phyloP scores from a whole-genome alignment of 2,797 vertebrate genomes.

The Tapirus indicus region DNA sequence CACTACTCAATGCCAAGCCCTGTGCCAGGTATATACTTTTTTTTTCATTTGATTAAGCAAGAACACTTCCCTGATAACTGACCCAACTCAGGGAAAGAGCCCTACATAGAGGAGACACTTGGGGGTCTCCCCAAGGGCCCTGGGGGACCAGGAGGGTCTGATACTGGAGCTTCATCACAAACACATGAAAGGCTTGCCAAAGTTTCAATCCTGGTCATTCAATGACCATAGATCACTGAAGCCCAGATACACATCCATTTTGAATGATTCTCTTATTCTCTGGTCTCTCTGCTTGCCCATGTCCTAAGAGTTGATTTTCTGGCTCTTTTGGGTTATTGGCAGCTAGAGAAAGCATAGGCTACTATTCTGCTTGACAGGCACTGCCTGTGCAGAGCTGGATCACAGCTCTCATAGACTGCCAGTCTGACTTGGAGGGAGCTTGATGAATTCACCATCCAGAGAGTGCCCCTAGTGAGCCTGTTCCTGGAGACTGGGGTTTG shows the following conservation, averaged over 20 bases:
- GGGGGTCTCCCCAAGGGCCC: background rate
- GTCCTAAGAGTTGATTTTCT: constrained; percentile 52
- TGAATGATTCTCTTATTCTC: constrained; percentile 10
- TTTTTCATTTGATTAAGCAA: constrained; percentile 26
- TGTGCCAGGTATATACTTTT: constrained; percentile 32
- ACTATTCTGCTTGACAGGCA: constrained; percentile 40
- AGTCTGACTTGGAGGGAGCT: constrained; percentile 58
- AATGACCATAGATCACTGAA: background rate
- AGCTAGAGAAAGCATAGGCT: background rate
- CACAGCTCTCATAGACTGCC: constrained; percentile 52
- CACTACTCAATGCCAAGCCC: constrained; percentile 47
- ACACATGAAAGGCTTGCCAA: background rate
- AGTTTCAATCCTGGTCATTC: background rate
- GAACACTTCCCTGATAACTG: background rate
- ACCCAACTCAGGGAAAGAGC: background rate
- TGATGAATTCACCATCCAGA: constrained; percentile 64
- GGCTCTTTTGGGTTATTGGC: constrained; percentile 16
- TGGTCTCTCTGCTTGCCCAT: background rate
- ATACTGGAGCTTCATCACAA: background rate
- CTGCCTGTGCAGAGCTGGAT: constrained; percentile 54
- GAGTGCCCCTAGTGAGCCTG: constrained; percentile 33
- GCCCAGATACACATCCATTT: background rate
- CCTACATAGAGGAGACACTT: background rate
- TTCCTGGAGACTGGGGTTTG: constrained; percentile 68
- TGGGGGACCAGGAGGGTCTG: background rate